These are phyloP conservation scores for Struthidea cinerea DNA, from an alignment of 2,113 vertebrate species.

Conservation along the genomic window DNA sequence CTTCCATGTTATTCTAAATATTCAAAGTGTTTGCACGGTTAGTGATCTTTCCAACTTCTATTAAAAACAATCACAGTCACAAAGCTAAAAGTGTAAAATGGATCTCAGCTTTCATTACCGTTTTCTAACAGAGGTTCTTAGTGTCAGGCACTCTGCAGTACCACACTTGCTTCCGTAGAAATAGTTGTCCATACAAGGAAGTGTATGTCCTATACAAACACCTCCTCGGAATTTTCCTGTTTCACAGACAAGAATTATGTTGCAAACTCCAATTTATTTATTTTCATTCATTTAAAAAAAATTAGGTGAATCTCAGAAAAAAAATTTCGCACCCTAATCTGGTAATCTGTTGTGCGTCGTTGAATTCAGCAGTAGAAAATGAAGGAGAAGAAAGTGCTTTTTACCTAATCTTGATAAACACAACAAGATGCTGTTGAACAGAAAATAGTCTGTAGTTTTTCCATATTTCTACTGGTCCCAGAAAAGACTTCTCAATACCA, in stretches of 20 bases:
- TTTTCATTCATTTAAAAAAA: neutral
- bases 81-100: conserved; percentile 6
- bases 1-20: conserved; percentile 23
- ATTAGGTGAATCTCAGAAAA: neutral
- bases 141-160: neutral
- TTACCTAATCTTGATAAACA: neutral
- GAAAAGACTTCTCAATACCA: neutral
- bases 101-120: conserved; percentile 19
- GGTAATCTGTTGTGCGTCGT: neutral
- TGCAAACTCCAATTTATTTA: neutral
- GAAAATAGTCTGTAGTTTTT: neutral
- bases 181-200: neutral
- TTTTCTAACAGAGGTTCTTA: neutral
- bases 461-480: neutral
- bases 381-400: neutral
- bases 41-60: conserved; percentile 42
- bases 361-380: neutral
- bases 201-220: neutral
- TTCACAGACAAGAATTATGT: neutral
- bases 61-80: conserved; percentile 27
- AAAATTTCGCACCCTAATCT: neutral
- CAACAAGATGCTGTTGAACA: neutral
- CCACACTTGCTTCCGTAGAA: neutral
- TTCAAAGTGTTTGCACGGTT: conserved; percentile 6
- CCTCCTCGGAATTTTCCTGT: neutral